Conservation (phyloP, 1,140 invertebrate genomes). For the Adoxophyes honmai region DNA sequence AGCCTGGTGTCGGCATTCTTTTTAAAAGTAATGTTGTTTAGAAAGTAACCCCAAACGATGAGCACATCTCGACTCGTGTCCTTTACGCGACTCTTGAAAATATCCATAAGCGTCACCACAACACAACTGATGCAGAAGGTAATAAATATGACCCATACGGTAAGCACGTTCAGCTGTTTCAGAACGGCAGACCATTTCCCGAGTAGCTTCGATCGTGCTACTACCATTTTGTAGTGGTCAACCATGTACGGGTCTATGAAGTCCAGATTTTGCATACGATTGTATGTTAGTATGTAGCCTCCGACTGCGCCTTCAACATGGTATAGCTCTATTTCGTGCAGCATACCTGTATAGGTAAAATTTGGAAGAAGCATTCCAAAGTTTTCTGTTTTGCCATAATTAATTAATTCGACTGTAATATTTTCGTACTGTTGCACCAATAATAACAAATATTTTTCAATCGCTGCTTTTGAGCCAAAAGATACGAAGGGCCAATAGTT, state of each 20-base stretch:
- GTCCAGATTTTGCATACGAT: slow-evolving; percentile 11
- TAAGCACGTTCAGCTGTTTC: slow-evolving; percentile 2
- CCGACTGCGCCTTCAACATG: slow-evolving; percentile 23
- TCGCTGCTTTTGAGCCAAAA: background rate
- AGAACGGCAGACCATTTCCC: slow-evolving; percentile 21
- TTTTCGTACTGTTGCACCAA: slow-evolving; percentile 17
- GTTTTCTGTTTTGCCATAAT: slow-evolving; percentile 8
- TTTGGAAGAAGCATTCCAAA: slow-evolving; percentile 1
- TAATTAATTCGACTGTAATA: slow-evolving; percentile 12
- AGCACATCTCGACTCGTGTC: slow-evolving; percentile 19
- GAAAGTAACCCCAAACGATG: slow-evolving; percentile 29
- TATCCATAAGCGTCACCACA: background rate
- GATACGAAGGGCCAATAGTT: slow-evolving; percentile 20
- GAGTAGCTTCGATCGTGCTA: slow-evolving; percentile 14
- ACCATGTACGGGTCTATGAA: slow-evolving; percentile 21
- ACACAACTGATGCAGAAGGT: slow-evolving; percentile 1
- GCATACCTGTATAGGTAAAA: slow-evolving; percentile 14
- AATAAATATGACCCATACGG: background rate
- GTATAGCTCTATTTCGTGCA: slow-evolving; percentile 9
- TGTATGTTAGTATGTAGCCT: slow-evolving; percentile 13
- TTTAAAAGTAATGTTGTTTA: slow-evolving; percentile 17
- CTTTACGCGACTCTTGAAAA: slow-evolving; percentile 14
- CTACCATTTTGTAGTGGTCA: slow-evolving; percentile 17
- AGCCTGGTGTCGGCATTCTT: slow-evolving; percentile 2
- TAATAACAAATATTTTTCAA: slow-evolving; percentile 14